These are phyloP conservation scores for Sisor rabdophorus DNA, from an alignment of 2,113 vertebrate genomes.

Conservation along the genomic window DNA sequence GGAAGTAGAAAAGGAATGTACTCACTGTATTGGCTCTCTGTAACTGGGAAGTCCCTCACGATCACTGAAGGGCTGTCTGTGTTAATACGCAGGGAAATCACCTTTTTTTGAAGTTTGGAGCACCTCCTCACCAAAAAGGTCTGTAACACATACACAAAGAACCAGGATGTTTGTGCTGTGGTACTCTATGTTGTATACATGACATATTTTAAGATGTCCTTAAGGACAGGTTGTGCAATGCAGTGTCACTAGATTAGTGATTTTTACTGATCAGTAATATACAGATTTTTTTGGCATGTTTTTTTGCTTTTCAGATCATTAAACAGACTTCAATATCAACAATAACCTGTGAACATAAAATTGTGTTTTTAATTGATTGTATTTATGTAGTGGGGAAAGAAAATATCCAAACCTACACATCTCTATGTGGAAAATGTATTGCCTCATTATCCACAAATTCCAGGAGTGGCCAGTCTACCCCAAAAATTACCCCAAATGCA, in stretches of 20 bases:
- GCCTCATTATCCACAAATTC: too few species aligned
- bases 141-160: conserved; percentile 59
- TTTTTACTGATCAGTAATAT: conserved; percentile 1
- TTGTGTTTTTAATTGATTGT: too few species aligned
- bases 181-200: background rate
- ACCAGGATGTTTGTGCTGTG: too few species aligned
- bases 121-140: conserved; percentile 86
- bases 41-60: conserved; percentile 83
- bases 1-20: conserved; percentile 26
- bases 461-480: too few species aligned
- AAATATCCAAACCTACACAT: too few species aligned
- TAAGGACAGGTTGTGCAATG: background rate
- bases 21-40: conserved; percentile 92
- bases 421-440: too few species aligned
- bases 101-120: conserved; percentile 80
- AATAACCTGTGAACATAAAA: too few species aligned
- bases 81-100: conserved; percentile 82
- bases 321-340: too few species aligned
- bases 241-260: background rate
- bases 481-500: too few species aligned
- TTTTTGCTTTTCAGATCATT: too few species aligned
- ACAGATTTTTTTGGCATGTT: background rate
- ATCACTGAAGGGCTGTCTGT: conserved; percentile 60
- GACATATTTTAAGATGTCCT: background rate
- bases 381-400: too few species aligned